Base-by-base conservation (phyloP, 2,797 vertebrate genomes). In the Gastrophryne carolinensis region DNA sequence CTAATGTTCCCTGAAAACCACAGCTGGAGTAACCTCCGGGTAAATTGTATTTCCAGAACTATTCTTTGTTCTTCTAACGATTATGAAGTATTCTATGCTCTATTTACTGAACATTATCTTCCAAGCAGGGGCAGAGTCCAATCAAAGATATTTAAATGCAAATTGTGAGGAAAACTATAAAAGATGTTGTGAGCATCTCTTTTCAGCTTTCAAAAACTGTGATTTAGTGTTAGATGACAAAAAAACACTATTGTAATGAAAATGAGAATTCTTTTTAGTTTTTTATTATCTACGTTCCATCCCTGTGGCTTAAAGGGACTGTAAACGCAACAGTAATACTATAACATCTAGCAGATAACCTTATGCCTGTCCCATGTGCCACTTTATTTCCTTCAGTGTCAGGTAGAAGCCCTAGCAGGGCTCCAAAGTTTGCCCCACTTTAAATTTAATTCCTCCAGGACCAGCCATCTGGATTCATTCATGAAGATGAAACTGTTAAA, bases 111-210 rank as follows among this genome's bases (percentile, higher is more conserved):
- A 23, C 53, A 72, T 65, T 61, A 72, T 78, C 68, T 58, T 78
- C 68, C 61, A 66, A 72, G 75, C 57, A 78, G 68, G 75, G 75
- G 75, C 41, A 66, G 61, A 66, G 61, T 57, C 62, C 75, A 78
- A 78, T 78, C 68, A 72, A 72, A 60, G 50, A 66, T 26, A 60
- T 72, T 72, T 60, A 72, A 72, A 78, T 78, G 75, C 52, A 78
- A 58, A 72, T 66, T 58, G 53, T 66, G 47, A 35, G 49, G 30
- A 17, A 37, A 32, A 66, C 23, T 3, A 23, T 65, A 53, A 12
- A 7, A 58, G 50, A 57, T 70, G 56, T 47, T 34, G n/a, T 49
- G 62, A 39, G 44, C 62, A 12, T 65, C 15, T 15, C 9, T 57
- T 64, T 19, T 67, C 21, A 27, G 44, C 66, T 73, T 49, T 26